Evolutionary conservation across 2,888 invertebrate species (phyloP).

Genomic region (Coecobrya sp.): DNA sequence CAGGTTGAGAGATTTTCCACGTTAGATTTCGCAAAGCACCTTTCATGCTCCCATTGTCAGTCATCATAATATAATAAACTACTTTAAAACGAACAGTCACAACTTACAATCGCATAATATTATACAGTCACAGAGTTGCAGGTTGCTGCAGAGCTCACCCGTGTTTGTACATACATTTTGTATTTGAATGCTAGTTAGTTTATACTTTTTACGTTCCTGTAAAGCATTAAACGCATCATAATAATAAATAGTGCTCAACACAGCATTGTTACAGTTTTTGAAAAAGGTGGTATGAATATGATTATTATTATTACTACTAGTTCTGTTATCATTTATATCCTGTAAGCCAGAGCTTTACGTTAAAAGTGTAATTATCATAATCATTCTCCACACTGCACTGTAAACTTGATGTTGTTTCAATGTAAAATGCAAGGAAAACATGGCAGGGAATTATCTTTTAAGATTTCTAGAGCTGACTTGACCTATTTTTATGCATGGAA

Average conservation of each 20-base stretch:
- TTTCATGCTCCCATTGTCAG: constrained; percentile 65
- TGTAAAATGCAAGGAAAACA: not conserved
- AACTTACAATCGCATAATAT: not conserved
- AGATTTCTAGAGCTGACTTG: constrained; percentile 63
- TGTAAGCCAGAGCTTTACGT: not conserved
- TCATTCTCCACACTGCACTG: constrained; percentile 37
- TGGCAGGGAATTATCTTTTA: constrained; percentile 24
- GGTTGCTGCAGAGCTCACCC: not conserved
- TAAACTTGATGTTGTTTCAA: constrained; percentile 28
- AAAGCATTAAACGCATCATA: constrained; percentile 34
- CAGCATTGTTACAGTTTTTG: constrained; percentile 56
- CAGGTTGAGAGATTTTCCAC: constrained; percentile 58
- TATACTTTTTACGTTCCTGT: constrained; percentile 26
- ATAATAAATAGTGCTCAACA: constrained; percentile 21
- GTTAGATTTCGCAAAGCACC: constrained; percentile 62
- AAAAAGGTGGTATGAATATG: constrained; percentile 39
- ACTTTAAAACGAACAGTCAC: constrained; percentile 22
- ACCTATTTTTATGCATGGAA: constrained; percentile 80
- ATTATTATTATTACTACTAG: constrained; percentile 25
- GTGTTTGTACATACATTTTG: not conserved
- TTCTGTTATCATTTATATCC: constrained; percentile 67
- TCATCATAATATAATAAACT: constrained; percentile 30
- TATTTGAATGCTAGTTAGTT: not conserved
- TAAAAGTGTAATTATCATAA: constrained; percentile 40
- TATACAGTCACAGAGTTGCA: too few species aligned